Base-by-base conservation (phyloP, 2,113 vertebrate species). In the Trachemys scripta region DNA sequence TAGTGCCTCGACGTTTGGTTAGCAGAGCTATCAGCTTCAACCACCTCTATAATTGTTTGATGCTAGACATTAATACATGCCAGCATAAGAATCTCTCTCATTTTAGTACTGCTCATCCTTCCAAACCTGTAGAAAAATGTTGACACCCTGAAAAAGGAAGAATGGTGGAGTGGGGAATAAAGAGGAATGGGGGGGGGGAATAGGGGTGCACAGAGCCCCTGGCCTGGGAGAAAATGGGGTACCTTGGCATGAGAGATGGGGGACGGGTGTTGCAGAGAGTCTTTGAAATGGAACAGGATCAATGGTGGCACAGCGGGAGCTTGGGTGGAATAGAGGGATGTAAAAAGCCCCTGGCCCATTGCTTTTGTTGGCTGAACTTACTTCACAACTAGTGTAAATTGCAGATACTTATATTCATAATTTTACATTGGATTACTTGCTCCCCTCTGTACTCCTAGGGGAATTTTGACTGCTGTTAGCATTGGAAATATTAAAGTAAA, bases 301-400 rank as follows among this genome's bases (percentile, higher is more conserved):
- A 4, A 54, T 50, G 27, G 31, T 56, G 42, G 53, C 4, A 0
- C 5, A 22, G 0, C 3, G 0, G 1, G 9, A 31, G 16, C 0
- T 1, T 25, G 51, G 38, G 79, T 42, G 53, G 4, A 20, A 8
- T 7, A 35, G 42, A 3, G 82, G 8, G 12, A n/a, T 65, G 85
- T 19, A 27, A 45, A 25, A 25, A 76, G 20, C 20, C 0, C 0
- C 14, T 24, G 38, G 4, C 1, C 25, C 24, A 24, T 56, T 56
- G 24, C 54, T 56, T 56, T 24, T 56, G 8, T 56, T 24, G 54
- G 24, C 56, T 53, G 51, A 53, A 19, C 51, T 57, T 4, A 27
- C 4, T 57, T 24, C 56, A 57, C 56, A 75, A 10, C 45, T 47
- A 69, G 1, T 2, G 6, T 57, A 22, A 12, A 51, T 31, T 45